phyloP scores from a whole-genome alignment of 2,113 vertebrate species.

The Alces alces region DNA sequence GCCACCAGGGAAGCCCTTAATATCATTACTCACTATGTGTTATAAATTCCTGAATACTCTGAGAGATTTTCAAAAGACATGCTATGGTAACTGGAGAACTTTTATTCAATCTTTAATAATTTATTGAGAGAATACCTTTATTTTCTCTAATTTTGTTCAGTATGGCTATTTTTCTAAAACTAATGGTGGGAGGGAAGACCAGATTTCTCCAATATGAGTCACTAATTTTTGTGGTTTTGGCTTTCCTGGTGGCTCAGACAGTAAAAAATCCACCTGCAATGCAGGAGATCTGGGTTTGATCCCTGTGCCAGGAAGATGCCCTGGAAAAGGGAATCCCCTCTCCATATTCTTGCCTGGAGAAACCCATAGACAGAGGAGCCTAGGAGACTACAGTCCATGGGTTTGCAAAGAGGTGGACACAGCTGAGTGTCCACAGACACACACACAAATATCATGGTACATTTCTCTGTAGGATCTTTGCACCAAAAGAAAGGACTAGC shows the following conservation, averaged over 20 bases:
- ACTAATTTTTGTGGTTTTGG: not conserved
- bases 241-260: not conserved
- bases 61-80: not conserved
- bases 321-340: not conserved
- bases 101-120: conserved; percentile 25
- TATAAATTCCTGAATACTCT: not conserved
- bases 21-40: not conserved
- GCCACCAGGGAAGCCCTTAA: not conserved
- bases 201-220: not conserved
- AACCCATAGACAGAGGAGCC: not conserved
- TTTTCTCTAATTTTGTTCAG: not conserved
- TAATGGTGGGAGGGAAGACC: not conserved
- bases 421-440: not conserved
- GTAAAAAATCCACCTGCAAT: not conserved
- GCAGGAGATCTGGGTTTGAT: not conserved
- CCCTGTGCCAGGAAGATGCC: not conserved
- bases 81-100: not conserved
- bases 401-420: not conserved
- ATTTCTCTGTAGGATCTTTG: not conserved
- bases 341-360: not conserved
- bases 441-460: not conserved
- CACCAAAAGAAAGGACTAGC: not conserved
- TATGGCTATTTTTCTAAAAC: not conserved
- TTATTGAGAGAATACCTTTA: not conserved
- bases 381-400: not conserved